These are phyloP conservation scores for Diplolepis rosae DNA, from an alignment of 2,888 invertebrate species.

Conservation along the genomic window DNA sequence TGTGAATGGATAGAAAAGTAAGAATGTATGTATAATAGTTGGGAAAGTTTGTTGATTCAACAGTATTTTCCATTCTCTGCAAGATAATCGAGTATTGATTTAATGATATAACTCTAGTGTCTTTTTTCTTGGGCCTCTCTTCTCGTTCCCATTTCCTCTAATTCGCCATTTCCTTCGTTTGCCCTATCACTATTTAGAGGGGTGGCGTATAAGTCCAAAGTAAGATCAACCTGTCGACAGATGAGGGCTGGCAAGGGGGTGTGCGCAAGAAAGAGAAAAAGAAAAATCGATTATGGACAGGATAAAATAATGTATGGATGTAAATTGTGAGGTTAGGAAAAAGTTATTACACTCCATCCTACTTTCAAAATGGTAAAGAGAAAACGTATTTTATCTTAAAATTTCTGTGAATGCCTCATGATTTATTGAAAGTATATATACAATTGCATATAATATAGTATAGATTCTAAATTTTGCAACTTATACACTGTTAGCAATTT, in stretches of 20 bases:
- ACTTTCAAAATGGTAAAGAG: conserved; percentile 13
- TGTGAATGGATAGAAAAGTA: not conserved
- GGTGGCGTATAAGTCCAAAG: conserved; percentile 6
- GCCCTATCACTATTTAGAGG: conserved; percentile 47
- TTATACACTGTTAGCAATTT: too few species aligned
- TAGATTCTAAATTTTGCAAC: too few species aligned
- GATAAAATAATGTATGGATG: conserved; percentile 5
- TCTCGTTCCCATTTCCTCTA: conserved; percentile 62
- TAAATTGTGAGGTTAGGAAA: not conserved
- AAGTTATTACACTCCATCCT: conserved; percentile 16
- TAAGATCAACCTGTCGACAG: conserved; percentile 36
- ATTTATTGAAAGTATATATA: too few species aligned
- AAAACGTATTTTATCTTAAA: conserved; percentile 18
- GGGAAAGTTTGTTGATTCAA: conserved; percentile 48
- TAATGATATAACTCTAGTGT: conserved; percentile 51
- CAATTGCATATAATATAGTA: too few species aligned
- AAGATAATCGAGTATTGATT: conserved; percentile 62
- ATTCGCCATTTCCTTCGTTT: conserved; percentile 61
- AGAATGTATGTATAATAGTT: not conserved
- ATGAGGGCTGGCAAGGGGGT: conserved; percentile 1
- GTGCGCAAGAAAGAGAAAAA: conserved; percentile 17
- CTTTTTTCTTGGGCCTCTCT: conserved; percentile 46
- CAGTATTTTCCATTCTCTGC: conserved; percentile 49
- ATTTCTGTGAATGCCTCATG: too few species aligned
- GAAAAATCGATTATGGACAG: conserved; percentile 36